phyloP scores from a whole-genome alignment of 2,797 vertebrate species.

The Spatula versicolor region DNA sequence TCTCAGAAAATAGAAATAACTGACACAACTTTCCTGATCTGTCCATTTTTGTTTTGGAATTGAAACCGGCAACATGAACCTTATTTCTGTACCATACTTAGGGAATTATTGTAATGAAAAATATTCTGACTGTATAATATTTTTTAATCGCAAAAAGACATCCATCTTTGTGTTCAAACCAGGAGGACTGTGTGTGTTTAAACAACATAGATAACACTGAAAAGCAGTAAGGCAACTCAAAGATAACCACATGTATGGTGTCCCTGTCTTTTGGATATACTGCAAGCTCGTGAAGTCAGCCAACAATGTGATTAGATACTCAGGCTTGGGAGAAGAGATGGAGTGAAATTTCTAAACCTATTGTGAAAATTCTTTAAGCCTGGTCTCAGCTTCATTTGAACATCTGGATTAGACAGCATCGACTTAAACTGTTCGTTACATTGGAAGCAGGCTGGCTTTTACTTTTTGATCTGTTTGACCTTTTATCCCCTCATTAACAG shows the following conservation, averaged over 20 bases:
- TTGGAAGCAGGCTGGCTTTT: background rate
- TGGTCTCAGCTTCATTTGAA: background rate
- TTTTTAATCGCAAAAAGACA: background rate
- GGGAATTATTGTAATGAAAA: background rate
- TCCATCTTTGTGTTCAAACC: background rate
- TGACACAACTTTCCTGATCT: background rate
- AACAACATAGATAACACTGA: slow-evolving; percentile 5
- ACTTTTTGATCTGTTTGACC: background rate
- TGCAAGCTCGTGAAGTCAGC: background rate
- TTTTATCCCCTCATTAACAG: background rate
- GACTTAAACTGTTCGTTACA: background rate
- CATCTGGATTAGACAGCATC: slow-evolving; percentile 21
- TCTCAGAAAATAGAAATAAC: background rate
- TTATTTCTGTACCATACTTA: background rate
- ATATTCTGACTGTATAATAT: background rate
- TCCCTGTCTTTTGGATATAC: background rate
- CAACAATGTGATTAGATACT: background rate
- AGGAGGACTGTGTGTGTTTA: background rate
- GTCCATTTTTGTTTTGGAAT: background rate
- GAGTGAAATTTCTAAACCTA: background rate
- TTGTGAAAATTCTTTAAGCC: background rate
- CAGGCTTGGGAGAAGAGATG: background rate
- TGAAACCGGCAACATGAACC: background rate
- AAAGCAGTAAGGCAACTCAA: background rate
- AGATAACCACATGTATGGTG: background rate